These are phyloP conservation scores for Drosophila setosimentum DNA, from an alignment of 2,888 invertebrate genomes.

Conservation along the genomic window DNA sequence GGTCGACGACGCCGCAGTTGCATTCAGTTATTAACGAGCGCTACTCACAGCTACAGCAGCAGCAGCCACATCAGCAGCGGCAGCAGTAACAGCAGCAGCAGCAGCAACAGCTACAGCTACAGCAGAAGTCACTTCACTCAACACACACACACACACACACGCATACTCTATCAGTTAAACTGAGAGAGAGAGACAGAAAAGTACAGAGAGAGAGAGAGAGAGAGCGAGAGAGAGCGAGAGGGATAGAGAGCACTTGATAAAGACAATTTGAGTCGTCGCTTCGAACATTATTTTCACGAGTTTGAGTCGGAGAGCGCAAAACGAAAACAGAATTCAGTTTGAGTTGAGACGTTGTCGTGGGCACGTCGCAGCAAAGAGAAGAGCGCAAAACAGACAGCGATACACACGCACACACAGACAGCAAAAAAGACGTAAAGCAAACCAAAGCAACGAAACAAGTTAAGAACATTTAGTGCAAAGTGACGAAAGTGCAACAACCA, in stretches of 20 bases:
- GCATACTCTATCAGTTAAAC: conserved; percentile 22
- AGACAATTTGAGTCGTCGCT: conserved; percentile 26
- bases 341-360: conserved; percentile 80
- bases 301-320: conserved; percentile 80
- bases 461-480: conserved; percentile 42
- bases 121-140: conserved; percentile 80
- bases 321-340: conserved; percentile 78
- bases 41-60: conserved; percentile 80
- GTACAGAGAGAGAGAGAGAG: neutral
- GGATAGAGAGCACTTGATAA: conserved; percentile 26
- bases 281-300: conserved; percentile 64
- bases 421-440: conserved; percentile 54
- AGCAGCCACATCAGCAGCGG: conserved; percentile 47
- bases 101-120: conserved; percentile 61
- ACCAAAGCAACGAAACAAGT: conserved; percentile 33
- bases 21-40: conserved; percentile 84
- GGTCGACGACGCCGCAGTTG: conserved; percentile 82
- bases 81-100: conserved; percentile 50
- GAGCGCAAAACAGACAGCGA: conserved; percentile 39
- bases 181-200: neutral
- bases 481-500: conserved; percentile 39
- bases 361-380: conserved; percentile 67
- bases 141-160: conserved; percentile 44
- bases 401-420: conserved; percentile 9
- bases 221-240: conserved; percentile 30